A percentile compares a stretch with the other conserved stretches of the same genome.
phyloP scores from a whole-genome alignment of 1,140 invertebrate genomes.

The Zophobas atratus region DNA sequence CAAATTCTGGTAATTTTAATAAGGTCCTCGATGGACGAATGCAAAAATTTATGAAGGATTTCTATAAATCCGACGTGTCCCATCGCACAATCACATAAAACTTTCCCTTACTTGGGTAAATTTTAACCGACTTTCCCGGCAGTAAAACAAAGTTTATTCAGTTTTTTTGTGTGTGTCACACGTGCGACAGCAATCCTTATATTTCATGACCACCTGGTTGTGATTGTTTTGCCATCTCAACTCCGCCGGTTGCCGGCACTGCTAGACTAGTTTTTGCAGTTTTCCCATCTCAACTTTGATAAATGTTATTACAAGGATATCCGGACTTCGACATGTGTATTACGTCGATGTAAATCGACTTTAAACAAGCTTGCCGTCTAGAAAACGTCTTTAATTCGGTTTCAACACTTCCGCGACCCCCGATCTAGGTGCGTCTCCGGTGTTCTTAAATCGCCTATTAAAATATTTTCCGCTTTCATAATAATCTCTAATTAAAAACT shows the following conservation, averaged over 20 bases:
- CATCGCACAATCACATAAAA: conserved; percentile 30
- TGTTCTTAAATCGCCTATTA: conserved; percentile 18
- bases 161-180: conserved; percentile 54
- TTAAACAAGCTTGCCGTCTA: conserved; percentile 26
- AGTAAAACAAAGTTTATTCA: conserved; percentile 52
- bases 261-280: conserved; percentile 35
- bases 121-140: conserved; percentile 47
- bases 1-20: conserved; percentile 11
- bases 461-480: conserved; percentile 30
- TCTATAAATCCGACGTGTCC: conserved; percentile 24
- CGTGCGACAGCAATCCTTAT: conserved; percentile 57
- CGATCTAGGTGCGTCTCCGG: not conserved
- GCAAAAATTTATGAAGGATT: conserved; percentile 21
- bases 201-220: conserved; percentile 59
- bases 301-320: conserved; percentile 55
- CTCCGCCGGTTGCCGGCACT: conserved; percentile 37
- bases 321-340: conserved; percentile 50
- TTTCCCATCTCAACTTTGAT: conserved; percentile 49
- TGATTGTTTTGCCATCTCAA: conserved; percentile 60
- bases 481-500: conserved; percentile 42
- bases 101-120: conserved; percentile 33
- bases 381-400: conserved; percentile 32
- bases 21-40: not conserved
- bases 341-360: conserved; percentile 45
- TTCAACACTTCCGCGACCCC: not conserved